These are phyloP conservation scores for Centruroides vittatus DNA, from an alignment of 1,140 invertebrate species.

Conservation along the genomic window DNA sequence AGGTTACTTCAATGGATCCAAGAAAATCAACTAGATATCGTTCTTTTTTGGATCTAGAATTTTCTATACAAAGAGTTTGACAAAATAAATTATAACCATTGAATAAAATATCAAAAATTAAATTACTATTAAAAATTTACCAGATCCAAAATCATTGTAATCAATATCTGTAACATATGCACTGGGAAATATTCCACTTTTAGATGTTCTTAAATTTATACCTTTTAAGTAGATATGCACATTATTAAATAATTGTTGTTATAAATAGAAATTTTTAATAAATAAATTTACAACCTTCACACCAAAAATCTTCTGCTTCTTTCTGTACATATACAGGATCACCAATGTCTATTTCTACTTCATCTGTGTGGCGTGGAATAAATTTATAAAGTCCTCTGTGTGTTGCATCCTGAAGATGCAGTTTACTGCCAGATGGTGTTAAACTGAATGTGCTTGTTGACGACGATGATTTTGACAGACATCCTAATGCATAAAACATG, in stretches of 20 bases:
- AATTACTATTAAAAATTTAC: too few species aligned
- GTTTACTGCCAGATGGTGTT: constrained; percentile 4
- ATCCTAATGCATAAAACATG: background rate
- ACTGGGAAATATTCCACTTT: constrained; percentile 89
- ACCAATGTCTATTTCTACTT: constrained; percentile 91
- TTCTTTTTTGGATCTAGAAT: constrained; percentile 25
- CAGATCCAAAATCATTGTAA: too few species aligned
- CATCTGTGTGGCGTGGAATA: constrained; percentile 81
- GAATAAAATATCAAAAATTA: too few species aligned
- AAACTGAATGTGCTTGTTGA: constrained; percentile 3
- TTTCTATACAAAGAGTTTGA: background rate
- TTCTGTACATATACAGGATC: constrained; percentile 94
- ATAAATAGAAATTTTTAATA: background rate
- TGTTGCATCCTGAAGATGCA: constrained; percentile 82
- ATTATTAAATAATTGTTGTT: background rate
- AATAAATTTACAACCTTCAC: constrained; percentile 50
- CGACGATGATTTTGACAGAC: background rate
- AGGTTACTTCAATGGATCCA: constrained; percentile 85
- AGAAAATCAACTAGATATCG: constrained; percentile 80
- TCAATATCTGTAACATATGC: constrained; percentile 93
- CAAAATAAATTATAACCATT: too few species aligned
- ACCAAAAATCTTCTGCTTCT: constrained; percentile 94
- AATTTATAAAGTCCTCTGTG: constrained; percentile 92
- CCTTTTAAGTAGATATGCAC: constrained; percentile 35
- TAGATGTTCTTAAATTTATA: constrained; percentile 79